Evolutionary conservation across 1,140 invertebrate species (phyloP).

Genomic region (Saccostrea cuccullata): DNA sequence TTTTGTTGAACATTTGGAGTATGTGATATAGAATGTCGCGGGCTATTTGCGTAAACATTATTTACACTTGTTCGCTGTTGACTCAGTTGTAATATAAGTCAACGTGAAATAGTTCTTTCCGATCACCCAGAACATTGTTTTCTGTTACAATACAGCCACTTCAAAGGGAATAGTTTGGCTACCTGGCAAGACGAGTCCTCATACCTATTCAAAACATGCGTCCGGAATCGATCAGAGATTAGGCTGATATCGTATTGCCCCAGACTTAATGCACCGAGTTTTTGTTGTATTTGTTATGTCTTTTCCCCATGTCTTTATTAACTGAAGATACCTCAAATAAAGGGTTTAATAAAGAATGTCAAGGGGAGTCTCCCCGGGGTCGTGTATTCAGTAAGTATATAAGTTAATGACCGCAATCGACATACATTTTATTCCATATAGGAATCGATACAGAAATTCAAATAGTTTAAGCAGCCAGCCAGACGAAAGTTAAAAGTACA

Average conservation of each 20-base stretch:
- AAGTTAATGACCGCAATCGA: neutral
- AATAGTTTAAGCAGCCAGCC: neutral
- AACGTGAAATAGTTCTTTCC: slow-evolving; percentile 27
- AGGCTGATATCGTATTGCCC: slow-evolving; percentile 1
- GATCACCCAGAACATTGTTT: slow-evolving; percentile 12
- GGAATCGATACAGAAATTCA: too few species aligned
- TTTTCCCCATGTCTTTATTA: neutral
- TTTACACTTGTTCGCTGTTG: neutral
- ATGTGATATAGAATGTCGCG: neutral
- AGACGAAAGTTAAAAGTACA: slow-evolving; percentile 21
- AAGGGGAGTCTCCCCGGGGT: neutral
- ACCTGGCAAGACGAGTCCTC: neutral
- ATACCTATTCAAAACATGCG: slow-evolving; percentile 28
- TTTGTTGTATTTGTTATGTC: slow-evolving; percentile 16
- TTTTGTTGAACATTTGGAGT: neutral
- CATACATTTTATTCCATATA: neutral
- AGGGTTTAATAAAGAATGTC: neutral
- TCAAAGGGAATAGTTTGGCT: slow-evolving; percentile 27
- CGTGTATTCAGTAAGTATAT: neutral
- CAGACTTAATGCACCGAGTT: neutral
- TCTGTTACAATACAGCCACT: slow-evolving; percentile 13
- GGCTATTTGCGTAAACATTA: slow-evolving; percentile 16
- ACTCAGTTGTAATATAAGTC: slow-evolving; percentile 33
- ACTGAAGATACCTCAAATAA: neutral
- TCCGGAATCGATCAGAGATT: slow-evolving; percentile 18